Evolutionary conservation across 2,113 vertebrate species (phyloP), one percentile per base, ranked within the genome.

Genomic region (Macquaria ambigua): DNA sequence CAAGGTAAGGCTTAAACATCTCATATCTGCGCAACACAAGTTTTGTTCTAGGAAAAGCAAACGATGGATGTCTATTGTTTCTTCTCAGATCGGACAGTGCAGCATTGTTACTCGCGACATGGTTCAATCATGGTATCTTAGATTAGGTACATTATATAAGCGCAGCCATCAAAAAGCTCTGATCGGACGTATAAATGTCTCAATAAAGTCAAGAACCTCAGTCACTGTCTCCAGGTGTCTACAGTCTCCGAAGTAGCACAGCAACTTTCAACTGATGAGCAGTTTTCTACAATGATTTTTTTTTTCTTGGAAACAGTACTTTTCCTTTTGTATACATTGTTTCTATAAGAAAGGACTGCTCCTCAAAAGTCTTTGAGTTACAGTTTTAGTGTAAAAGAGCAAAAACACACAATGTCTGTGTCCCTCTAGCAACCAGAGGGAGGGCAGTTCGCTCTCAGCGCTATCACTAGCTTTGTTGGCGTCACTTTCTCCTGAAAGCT

Each of bases 1-100:
- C 97, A 99, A 90, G 97, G 97, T 99, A 99, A 99, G 98, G 98
- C 98, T 97, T 97, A 97, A 96, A 97, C 96, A 97, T 97, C 86
- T 94, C 96, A 91, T 87, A 96, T 97, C 96, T 97, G 97, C 97
- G 97, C 96, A 97, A 97, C 97, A 97, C 96, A 88, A 95, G 72
- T 95, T 90, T 96, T 97, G 95, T 97, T 97, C 97, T 97, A 95
- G 94, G 96, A 94, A 96, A 97, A 96, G 96, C 96, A 95, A 93
- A 95, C 87, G 92, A 87, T 91, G 78, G 91, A 94, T 86, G 88
- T 95, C 94, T 93, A 90, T 85, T 77, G 82, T 86, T 92, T 86
- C 87, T 82, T 90, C 87, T 88, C 82, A 68, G 95, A 75, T 85
- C 67, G 87, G 82, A 94, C 93, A 87, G 81, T 85, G 94, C 93